A percentile compares a stretch with the other conserved stretches of the same genome.
Conservation (phyloP, 2,888 invertebrate genomes). For the Osmoderma eremita region DNA sequence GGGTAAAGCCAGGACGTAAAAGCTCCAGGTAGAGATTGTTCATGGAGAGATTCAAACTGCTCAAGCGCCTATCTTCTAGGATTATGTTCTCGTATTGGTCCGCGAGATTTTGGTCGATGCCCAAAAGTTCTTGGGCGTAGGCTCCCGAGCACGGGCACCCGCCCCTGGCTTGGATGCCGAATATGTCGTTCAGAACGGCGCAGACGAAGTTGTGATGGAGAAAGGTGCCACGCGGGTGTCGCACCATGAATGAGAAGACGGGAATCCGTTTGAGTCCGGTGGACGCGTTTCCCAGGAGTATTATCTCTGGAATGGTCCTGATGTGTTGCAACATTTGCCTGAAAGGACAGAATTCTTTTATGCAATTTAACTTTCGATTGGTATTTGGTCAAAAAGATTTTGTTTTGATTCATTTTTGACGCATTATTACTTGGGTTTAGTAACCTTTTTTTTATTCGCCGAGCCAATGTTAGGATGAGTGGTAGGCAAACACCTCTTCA, state of each 20-base stretch:
- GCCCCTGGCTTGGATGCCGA: conserved; percentile 87
- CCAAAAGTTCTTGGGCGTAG: conserved; percentile 85
- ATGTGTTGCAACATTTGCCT: conserved; percentile 84
- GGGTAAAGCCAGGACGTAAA: conserved; percentile 85
- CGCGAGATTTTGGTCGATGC: conserved; percentile 81
- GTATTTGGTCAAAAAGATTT: no score
- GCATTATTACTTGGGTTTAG: no score
- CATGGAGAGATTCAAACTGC: conserved; percentile 59
- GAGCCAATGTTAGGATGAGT: no score
- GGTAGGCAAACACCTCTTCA: no score
- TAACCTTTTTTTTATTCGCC: no score
- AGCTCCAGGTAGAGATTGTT: conserved; percentile 72
- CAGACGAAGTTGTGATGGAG: conserved; percentile 90
- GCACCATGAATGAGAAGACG: conserved; percentile 86
- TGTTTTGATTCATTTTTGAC: no score
- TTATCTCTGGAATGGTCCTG: conserved; percentile 81
- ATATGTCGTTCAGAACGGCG: conserved; percentile 88
- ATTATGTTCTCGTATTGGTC: conserved; percentile 79
- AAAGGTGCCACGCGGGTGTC: conserved; percentile 82
- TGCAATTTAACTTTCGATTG: no score
- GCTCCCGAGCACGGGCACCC: conserved; percentile 85
- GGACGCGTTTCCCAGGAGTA: conserved; percentile 78
- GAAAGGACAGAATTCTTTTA: conserved; percentile 54
- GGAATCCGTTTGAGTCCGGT: conserved; percentile 77
- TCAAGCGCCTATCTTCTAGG: conserved; percentile 69